Base-by-base conservation (phyloP, 2,888 invertebrate genomes). In the Brassicogethes aeneus region DNA sequence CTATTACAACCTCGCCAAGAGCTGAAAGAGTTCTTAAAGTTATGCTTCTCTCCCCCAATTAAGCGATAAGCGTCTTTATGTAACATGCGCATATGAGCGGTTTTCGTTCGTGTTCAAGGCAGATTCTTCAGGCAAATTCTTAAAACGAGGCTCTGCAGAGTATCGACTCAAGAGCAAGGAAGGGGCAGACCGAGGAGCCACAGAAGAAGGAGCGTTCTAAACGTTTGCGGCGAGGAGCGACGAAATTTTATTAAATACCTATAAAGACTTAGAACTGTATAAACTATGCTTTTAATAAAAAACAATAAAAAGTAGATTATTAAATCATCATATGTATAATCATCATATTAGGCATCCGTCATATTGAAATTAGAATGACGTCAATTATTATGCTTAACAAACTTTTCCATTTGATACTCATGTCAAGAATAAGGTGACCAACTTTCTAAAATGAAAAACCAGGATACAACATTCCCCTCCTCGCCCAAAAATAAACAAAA, bases 151-250 rank as follows among this genome's bases (percentile, higher is more conserved):
- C 58, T 61, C 63, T 62, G 64, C 63, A 61, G 62, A 61, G 60
- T 63, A 64, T 65, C 62, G 65, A 64, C 64, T 65, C 63, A 64
- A 63, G 62, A 61, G 63, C 58, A 58, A 61, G 61, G 61, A 51
- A 55, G 54, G 57, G 57, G 52, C 46, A 48, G 37, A 44, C 37
- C 32, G 13, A 13, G 5, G 3, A 37, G 40, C 39, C 35, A 17
- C 41, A 48, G 39, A 40, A 44, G 32, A 37, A 41, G 35, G 31
- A 36, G 17, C 7, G 37, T 17, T 39, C 43, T 17, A 12, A 2
- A 5, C 3, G 15, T 23, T 29, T 40, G 36, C 36, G 43, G 37
- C 37, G 42, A 43, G 42, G 44, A 40, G 45, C 43, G 47, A 41
- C 35, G 38, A 38, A 49, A 43, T 43, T 43, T 41, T 38, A 12